These are phyloP conservation scores for Allolobophora icterica DNA, from an alignment of 2,888 invertebrate genomes.

Conservation along the genomic window DNA sequence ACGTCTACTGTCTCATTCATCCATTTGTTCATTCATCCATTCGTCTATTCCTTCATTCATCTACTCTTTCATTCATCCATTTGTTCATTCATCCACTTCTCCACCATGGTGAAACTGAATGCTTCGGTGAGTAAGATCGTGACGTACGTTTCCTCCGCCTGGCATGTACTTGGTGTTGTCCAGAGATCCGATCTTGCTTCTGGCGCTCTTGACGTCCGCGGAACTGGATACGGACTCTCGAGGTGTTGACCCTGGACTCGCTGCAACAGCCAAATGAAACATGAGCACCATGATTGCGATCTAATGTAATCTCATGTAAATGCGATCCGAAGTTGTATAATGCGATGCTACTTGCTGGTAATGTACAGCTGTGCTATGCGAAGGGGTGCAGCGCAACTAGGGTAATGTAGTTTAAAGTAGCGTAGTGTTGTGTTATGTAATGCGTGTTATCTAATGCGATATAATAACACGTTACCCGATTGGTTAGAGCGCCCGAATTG, in stretches of 20 bases:
- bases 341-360: background rate
- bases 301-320: background rate
- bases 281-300: background rate
- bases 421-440: background rate
- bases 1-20: no score
- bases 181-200: slow-evolving; percentile 46
- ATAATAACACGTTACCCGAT: no score
- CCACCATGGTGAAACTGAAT: background rate
- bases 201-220: slow-evolving; percentile 13
- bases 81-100: background rate
- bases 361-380: background rate
- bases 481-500: no score
- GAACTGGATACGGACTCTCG: slow-evolving; percentile 13
- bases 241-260: slow-evolving; percentile 35
- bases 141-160: slow-evolving; percentile 47
- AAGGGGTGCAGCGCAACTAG: background rate
- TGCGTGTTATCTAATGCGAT: background rate
- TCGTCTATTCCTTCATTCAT: no score
- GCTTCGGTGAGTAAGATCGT: background rate
- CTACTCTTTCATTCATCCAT: no score
- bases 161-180: slow-evolving; percentile 48
- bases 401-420: background rate
- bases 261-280: background rate
- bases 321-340: background rate
- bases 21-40: no score